Evolutionary conservation across 2,797 vertebrate genomes (phyloP).

Genomic region (Gymnoscopelus braueri): DNA sequence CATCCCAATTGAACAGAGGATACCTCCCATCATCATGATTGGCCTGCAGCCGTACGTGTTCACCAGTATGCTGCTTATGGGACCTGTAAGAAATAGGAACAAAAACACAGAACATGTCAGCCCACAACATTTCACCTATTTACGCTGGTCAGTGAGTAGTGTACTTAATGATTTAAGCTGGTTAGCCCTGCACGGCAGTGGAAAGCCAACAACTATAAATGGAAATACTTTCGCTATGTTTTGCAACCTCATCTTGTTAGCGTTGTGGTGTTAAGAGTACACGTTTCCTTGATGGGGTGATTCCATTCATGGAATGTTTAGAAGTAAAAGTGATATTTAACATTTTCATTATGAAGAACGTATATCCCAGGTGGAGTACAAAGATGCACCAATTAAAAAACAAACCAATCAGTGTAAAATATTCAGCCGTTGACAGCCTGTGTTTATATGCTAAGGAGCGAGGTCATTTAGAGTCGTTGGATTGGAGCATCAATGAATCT

Average conservation of each 20-base stretch:
- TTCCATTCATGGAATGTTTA: not conserved
- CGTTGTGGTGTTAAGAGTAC: no score
- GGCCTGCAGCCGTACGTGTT: conserved; percentile 96
- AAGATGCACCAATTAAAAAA: no score
- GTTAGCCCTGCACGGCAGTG: conserved; percentile 35
- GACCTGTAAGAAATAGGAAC: conserved; percentile 79
- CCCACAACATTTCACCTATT: conserved; percentile 19
- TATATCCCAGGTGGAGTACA: no score
- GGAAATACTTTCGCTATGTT: conserved; percentile 18
- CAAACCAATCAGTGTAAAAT: no score
- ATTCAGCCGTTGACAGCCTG: no score
- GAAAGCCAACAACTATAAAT: conserved; percentile 49
- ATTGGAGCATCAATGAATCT: no score
- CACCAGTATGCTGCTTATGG: conserved; percentile 95
- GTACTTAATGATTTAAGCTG: conserved; percentile 46
- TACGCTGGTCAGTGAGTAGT: conserved; percentile 28
- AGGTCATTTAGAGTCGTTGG: no score
- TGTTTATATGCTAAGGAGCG: no score
- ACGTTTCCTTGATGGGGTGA: no score
- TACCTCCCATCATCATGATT: conserved; percentile 90
- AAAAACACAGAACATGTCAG: conserved; percentile 13
- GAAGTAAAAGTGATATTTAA: not conserved
- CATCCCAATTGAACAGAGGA: conserved; percentile 89
- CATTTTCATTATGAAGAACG: no score
- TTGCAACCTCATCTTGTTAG: conserved; percentile 7